A percentile compares a stretch with the other conserved stretches of the same genome.
phyloP scores from a whole-genome alignment of 2,888 invertebrate genomes.

The Athetis lepigone region DNA sequence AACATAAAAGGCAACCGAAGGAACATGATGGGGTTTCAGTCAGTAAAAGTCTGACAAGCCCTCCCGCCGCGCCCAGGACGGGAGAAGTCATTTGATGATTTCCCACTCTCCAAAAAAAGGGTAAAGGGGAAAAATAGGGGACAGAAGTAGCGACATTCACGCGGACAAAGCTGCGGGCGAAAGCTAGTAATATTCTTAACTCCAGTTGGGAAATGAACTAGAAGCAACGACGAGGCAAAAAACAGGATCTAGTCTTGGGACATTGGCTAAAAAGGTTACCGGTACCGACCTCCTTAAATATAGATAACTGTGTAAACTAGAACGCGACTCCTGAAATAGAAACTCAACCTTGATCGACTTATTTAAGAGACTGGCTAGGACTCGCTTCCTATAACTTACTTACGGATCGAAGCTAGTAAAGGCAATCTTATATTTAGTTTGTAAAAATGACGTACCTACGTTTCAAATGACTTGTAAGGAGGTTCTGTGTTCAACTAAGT shows the following conservation, averaged over 20 bases:
- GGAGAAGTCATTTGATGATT: no score
- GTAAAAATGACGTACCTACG: not conserved
- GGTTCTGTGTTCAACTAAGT: no score
- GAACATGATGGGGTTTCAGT: no score
- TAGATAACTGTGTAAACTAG: constrained; percentile 5
- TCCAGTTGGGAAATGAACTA: constrained; percentile 1
- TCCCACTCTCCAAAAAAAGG: no score
- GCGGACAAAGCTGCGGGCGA: no score
- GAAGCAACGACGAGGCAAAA: not conserved
- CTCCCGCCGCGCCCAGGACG: no score
- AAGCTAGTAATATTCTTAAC: no score
- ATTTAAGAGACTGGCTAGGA: not conserved
- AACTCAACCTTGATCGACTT: constrained; percentile 13
- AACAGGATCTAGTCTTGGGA: not conserved
- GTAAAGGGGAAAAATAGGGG: no score
- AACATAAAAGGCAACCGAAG: no score
- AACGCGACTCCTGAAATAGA: constrained; percentile 32
- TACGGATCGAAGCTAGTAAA: not conserved
- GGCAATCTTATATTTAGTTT: not conserved
- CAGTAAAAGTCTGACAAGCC: no score
- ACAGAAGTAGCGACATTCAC: no score
- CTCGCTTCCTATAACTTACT: not conserved
- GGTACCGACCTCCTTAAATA: not conserved
- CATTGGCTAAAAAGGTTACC: constrained; percentile 16
- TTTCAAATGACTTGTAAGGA: no score